Conservation (phyloP, 2,113 vertebrate genomes). For the Mola mola region DNA sequence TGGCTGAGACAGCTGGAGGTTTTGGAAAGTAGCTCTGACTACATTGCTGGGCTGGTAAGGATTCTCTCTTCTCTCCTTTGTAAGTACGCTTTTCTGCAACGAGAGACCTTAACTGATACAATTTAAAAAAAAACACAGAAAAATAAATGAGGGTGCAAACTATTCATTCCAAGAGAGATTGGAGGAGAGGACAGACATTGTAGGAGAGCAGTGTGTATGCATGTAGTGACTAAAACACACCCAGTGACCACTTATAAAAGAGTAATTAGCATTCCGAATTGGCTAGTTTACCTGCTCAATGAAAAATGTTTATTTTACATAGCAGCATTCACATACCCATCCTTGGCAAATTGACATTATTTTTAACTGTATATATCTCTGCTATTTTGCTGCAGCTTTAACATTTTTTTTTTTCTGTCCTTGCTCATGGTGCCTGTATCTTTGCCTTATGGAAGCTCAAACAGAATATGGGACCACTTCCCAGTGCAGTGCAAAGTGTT, state of each 20-base stretch:
- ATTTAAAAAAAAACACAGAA: no score
- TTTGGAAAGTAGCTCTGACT: no score
- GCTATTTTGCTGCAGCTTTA: constrained; percentile 12
- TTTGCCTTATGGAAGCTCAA: constrained; percentile 62
- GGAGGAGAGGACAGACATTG: no score
- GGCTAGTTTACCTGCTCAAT: constrained; percentile 21
- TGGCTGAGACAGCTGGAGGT: no score
- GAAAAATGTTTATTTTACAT: constrained; percentile 18
- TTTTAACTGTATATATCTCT: constrained; percentile 29
- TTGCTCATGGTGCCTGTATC: constrained; percentile 57
- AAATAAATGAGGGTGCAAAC: no score
- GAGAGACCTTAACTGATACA: no score
- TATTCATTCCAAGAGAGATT: no score
- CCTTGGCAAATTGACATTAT: constrained; percentile 8
- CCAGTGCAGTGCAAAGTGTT: constrained; percentile 46
- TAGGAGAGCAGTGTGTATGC: no score
- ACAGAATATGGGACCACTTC: constrained; percentile 62
- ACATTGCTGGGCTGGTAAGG: no score
- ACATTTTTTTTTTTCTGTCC: constrained; percentile 26
- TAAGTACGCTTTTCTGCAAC: no score
- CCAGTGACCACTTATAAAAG: constrained; percentile 28
- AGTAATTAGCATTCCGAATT: constrained; percentile 23
- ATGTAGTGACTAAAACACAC: background rate
- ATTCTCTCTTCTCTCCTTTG: no score
- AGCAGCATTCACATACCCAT: background rate